phyloP scores from a whole-genome alignment of 2,888 invertebrate species.

The Spisula solida region DNA sequence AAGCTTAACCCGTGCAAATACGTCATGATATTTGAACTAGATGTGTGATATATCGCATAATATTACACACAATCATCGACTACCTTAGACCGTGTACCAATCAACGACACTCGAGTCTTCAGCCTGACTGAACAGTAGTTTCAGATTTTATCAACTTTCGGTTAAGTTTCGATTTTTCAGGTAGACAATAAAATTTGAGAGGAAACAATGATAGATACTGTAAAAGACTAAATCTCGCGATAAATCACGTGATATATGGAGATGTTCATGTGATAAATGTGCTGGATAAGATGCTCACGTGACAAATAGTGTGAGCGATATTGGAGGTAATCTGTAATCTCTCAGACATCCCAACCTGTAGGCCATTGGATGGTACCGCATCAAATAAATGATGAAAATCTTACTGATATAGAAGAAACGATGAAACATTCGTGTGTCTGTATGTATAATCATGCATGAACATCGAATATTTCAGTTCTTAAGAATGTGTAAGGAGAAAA shows the following conservation, averaged over 20 bases:
- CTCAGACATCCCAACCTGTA: slow-evolving; percentile 7
- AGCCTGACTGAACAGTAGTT: background rate
- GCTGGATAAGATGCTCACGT: slow-evolving; percentile 18
- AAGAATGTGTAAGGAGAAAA: background rate
- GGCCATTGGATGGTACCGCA: background rate
- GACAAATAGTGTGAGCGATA: slow-evolving; percentile 30
- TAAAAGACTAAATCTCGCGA: slow-evolving; percentile 31
- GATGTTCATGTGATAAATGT: slow-evolving; percentile 44
- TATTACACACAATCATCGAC: too few relatives aligned
- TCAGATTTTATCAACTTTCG: slow-evolving; percentile 20
- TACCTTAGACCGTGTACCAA: background rate
- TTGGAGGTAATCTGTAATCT: background rate
- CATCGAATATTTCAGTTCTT: background rate
- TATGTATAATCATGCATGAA: background rate
- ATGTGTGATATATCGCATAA: too few relatives aligned
- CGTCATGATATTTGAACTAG: background rate
- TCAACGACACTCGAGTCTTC: background rate
- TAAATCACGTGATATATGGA: slow-evolving; percentile 49
- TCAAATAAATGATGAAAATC: background rate
- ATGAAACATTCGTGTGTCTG: background rate
- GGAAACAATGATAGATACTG: slow-evolving; percentile 38
- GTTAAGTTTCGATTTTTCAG: slow-evolving; percentile 30
- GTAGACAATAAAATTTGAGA: slow-evolving; percentile 40
- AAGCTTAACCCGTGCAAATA: too few relatives aligned
- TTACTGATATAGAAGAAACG: background rate